A percentile compares a stretch with the other conserved stretches of the same genome.
These are phyloP conservation scores for Palythoa heliodiscus DNA, from an alignment of 92 coral and sea anemone species.

Conservation along the genomic window DNA sequence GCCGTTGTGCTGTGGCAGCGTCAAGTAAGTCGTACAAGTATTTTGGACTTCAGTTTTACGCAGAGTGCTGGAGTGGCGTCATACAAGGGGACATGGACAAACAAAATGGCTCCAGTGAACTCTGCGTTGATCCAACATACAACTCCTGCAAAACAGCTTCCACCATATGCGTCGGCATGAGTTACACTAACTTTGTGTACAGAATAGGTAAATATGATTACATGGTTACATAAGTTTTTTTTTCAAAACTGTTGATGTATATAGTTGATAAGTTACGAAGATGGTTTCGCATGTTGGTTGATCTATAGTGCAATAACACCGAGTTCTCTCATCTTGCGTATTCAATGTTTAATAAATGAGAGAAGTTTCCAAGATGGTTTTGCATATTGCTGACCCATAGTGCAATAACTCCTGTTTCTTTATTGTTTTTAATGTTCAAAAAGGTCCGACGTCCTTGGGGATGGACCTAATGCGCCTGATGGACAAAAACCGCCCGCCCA, in stretches of 20 bases:
- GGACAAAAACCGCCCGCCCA: too few relatives aligned
- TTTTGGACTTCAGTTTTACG: constrained; percentile 59
- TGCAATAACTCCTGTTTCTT: too few relatives aligned
- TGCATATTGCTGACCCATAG: too few relatives aligned
- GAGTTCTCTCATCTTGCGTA: too few relatives aligned
- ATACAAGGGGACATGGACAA: constrained; percentile 19
- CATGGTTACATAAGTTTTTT: neutral
- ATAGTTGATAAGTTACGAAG: neutral
- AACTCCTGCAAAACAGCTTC: constrained; percentile 22
- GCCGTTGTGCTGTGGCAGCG: constrained; percentile 56
- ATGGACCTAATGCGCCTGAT: too few relatives aligned
- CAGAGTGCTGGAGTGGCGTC: constrained; percentile 65
- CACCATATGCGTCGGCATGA: constrained; percentile 48
- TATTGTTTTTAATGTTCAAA: too few relatives aligned
- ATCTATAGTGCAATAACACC: too few relatives aligned
- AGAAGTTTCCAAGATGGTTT: too few relatives aligned
- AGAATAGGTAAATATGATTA: constrained; percentile 11
- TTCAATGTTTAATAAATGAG: too few relatives aligned
- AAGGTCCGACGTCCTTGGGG: too few relatives aligned
- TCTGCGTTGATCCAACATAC: constrained; percentile 40
- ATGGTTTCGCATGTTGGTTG: too few relatives aligned
- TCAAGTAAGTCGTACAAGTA: constrained; percentile 25
- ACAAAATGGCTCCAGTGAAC: constrained; percentile 31
- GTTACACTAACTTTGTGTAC: constrained; percentile 50
- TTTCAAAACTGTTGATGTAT: neutral